Base-by-base conservation (phyloP, 2,113 vertebrate species). In the Amphiprion ocellaris region DNA sequence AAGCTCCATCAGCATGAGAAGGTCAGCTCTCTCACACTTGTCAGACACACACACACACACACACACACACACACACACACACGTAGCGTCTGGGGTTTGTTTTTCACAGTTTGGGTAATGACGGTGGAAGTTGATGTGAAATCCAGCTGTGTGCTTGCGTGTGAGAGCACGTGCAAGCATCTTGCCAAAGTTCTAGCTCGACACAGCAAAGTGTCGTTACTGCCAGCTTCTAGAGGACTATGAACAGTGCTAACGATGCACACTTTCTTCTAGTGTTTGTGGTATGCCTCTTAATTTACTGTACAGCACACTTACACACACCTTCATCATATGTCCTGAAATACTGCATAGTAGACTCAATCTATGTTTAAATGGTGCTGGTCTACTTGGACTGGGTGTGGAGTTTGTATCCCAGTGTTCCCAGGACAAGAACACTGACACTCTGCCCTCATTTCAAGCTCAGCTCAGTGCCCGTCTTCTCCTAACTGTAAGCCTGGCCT, bases 41-140 rank as follows among this genome's bases (percentile, higher is more conserved):
- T 65, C 76, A 81, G 63, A 83, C 79, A 61, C 78, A 74, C 65
- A 68, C 60, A 62, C 58, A 68, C n/a, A n/a, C n/a, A 21, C 21
- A 21, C 21, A 21, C 21, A 21, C 21, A 21, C 58, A 77, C 83
- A 69, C 68, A 74, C 79, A 79, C 77, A 77, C 65, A 76, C 82
- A 69, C 58, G 59, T 39, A 75, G 75, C 37, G 91, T 90, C 90
- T 92, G 91, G 87, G 82, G 79, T 90, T 92, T 93, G 88, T 91
- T 94, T 94, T 91, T 93, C 93, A 94, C 92, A 93, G 91, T 93
- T 90, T 88, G 82, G 85, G 78, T 93, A 89, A 93, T 90, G 88
- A 90, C 55, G 82, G 80, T 85, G 73, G 80, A 78, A 79, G 58
- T 62, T 91, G 91, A 93, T 93, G 91, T 90, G 70, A 92, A 94